Percentiles rank a stretch among this genome's conserved stretches.
Evolutionary conservation across 1,140 invertebrate species (phyloP).

Genomic region (Archegozetes longisetosus): DNA sequence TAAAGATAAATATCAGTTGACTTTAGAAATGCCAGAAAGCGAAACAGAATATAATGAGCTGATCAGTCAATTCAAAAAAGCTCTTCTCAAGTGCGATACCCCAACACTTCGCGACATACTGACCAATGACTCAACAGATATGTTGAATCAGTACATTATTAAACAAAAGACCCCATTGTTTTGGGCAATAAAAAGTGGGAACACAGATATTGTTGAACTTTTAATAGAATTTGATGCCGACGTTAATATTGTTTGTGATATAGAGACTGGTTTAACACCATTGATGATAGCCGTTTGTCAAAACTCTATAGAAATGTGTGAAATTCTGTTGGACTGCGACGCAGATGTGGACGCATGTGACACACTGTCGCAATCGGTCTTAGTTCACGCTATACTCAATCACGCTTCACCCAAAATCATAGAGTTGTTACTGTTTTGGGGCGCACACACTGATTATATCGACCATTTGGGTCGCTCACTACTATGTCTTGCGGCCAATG

Average conservation of each 20-base stretch:
- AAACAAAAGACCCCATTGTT: constrained; percentile 54
- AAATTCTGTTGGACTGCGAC: constrained; percentile 62
- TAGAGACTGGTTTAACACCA: constrained; percentile 75
- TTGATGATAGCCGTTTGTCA: constrained; percentile 70
- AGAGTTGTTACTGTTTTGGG: constrained; percentile 64
- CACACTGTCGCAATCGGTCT: constrained; percentile 4
- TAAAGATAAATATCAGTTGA: too few relatives aligned
- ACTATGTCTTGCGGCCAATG: constrained; percentile 47
- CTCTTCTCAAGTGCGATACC: constrained; percentile 1
- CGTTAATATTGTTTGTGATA: constrained; percentile 61
- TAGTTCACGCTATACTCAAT: constrained; percentile 8
- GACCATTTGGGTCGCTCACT: constrained; percentile 77
- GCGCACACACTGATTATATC: constrained; percentile 71
- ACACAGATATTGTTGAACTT: constrained; percentile 38
- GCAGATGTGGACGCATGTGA: constrained; percentile 72
- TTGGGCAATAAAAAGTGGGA: constrained; percentile 39
- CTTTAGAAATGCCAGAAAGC: constrained; percentile 27
- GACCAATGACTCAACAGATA: background rate
- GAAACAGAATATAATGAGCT: background rate
- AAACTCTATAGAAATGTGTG: constrained; percentile 49
- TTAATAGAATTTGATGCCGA: constrained; percentile 67
- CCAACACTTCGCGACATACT: constrained; percentile 7
- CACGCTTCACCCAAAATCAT: constrained; percentile 35
- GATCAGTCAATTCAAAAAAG: background rate
- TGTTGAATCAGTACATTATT: constrained; percentile 30